Evolutionary conservation across 2,113 vertebrate genomes (phyloP).

Genomic region (Parotia lawesii): DNA sequence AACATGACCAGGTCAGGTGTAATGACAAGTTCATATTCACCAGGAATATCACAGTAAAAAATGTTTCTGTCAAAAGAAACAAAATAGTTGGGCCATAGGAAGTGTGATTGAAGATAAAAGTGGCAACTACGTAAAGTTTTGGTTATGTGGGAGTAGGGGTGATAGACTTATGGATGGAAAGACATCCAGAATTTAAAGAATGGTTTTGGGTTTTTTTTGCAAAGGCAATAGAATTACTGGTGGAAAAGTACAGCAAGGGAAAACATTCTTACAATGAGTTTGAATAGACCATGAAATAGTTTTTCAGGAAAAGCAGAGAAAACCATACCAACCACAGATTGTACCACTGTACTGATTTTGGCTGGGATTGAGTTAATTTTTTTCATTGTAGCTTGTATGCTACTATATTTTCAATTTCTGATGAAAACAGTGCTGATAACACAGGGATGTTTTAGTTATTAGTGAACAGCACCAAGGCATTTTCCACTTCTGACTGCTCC

Average conservation of each 20-base stretch:
- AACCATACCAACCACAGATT: background rate
- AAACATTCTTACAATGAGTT: background rate
- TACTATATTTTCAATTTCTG: background rate
- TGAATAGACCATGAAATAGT: background rate
- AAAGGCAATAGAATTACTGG: background rate
- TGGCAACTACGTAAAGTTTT: background rate
- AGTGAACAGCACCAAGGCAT: background rate
- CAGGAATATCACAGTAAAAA: background rate
- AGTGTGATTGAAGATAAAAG: background rate
- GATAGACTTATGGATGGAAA: background rate
- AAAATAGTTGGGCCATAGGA: background rate
- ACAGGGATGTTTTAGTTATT: background rate
- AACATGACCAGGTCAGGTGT: background rate
- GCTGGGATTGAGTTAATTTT: background rate
- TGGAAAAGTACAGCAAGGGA: background rate
- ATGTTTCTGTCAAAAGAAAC: background rate
- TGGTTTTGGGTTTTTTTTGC: background rate
- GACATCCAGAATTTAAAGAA: background rate
- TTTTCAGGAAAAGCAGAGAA: background rate
- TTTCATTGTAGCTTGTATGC: background rate
- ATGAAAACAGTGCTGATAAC: background rate
- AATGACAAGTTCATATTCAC: background rate
- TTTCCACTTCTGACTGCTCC: background rate
- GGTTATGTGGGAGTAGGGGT: background rate
- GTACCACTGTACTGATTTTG: background rate